These are phyloP conservation scores for Mystacides longicornis DNA, from an alignment of 2,888 invertebrate species.

Conservation along the genomic window DNA sequence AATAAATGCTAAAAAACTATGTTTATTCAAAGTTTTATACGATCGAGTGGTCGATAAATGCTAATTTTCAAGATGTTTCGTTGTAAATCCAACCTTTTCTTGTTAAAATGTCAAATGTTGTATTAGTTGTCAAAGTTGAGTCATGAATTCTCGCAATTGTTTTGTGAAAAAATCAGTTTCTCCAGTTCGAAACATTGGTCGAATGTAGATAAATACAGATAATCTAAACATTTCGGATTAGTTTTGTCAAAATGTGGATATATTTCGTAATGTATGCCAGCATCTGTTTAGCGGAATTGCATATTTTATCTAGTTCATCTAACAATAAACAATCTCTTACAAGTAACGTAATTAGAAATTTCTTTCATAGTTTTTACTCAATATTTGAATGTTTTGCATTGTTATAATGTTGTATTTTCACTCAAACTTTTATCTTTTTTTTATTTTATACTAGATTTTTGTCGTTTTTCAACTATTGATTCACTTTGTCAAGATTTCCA, in stretches of 20 bases:
- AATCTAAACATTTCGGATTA: no score
- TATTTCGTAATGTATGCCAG: background rate
- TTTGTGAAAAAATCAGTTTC: constrained; percentile 7
- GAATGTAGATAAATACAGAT: background rate
- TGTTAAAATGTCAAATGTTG: constrained; percentile 46
- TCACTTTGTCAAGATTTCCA: no score
- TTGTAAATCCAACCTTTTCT: constrained; percentile 36
- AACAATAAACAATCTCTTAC: background rate
- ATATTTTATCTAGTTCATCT: background rate
- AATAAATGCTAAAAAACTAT: constrained; percentile 33
- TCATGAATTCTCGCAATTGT: constrained; percentile 37
- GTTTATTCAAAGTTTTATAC: constrained; percentile 31
- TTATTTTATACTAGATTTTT: no score
- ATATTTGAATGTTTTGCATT: background rate
- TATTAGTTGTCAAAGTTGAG: constrained; percentile 49
- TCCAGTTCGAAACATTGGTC: background rate
- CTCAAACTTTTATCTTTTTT: no score
- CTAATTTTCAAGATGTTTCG: constrained; percentile 32
- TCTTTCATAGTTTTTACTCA: background rate
- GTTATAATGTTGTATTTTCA: no score
- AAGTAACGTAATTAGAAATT: background rate
- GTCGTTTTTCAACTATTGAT: no score
- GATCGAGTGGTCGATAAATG: constrained; percentile 33
- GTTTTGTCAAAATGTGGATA: no score
- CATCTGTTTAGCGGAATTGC: background rate